A percentile compares a stretch with the other conserved stretches of the same genome.
phyloP scores from a whole-genome alignment of 92 coral and sea anemone genomes.

The Epizoanthus stellaris region DNA sequence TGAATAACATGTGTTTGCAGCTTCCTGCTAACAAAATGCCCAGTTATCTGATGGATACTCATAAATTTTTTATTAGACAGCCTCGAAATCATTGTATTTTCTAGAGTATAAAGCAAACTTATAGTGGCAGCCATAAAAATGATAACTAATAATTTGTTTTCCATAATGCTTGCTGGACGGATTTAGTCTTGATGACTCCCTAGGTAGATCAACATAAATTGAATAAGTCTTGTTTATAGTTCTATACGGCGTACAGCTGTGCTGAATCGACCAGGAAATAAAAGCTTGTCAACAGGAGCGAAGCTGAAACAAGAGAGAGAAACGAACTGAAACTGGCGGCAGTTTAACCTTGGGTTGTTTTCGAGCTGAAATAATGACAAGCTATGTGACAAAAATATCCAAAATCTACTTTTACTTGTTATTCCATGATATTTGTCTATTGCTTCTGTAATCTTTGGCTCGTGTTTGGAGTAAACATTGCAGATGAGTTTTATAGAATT shows the following conservation, averaged over 20 bases:
- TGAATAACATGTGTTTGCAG: not conserved
- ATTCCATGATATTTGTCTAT: not conserved
- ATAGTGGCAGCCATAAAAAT: not conserved
- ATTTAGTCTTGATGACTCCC: too few relatives aligned
- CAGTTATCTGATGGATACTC: conserved; percentile 21
- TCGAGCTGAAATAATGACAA: not conserved
- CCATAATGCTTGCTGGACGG: too few relatives aligned
- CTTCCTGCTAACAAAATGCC: not conserved
- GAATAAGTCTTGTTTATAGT: conserved; percentile 21
- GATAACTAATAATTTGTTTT: not conserved
- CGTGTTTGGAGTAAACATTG: not conserved
- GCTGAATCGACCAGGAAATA: conserved; percentile 25
- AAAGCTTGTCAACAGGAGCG: conserved; percentile 7
- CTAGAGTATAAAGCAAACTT: not conserved
- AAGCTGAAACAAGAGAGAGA: not conserved
- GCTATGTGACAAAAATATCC: not conserved
- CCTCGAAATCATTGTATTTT: conserved; percentile 2
- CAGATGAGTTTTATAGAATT: too few relatives aligned
- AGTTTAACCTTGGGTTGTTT: conserved; percentile 15
- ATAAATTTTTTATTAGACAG: conserved; percentile 20
- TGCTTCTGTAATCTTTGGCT: not conserved
- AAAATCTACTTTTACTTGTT: not conserved
- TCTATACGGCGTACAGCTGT: conserved; percentile 26
- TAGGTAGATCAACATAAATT: not conserved
- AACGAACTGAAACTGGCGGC: conserved; percentile 4